Base-by-base conservation (phyloP, 2,113 vertebrate species). In the Copsychus sechellarum region DNA sequence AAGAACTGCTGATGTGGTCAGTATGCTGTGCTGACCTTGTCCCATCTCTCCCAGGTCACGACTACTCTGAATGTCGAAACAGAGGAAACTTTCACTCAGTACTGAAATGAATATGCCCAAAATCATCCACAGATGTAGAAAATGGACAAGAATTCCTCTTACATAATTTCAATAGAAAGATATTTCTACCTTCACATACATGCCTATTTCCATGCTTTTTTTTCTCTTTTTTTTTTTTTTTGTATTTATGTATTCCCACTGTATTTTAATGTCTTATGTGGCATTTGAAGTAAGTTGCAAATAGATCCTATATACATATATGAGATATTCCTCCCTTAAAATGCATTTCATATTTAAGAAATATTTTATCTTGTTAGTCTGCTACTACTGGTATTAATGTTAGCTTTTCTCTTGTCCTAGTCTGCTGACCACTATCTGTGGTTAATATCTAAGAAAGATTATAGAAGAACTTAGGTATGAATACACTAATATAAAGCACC, bases 11-110 rank as follows among this genome's bases (percentile, higher is more conserved):
- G n/a, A 14, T 12, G 3, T 17, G 7, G 16, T 43, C 53, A 38
- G 21, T 8, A 4, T 34, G 7, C 53, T 48, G n/a, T 38, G n/a
- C 7, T 2, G 0, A 19, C 2, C 29, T 42, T 57, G 33, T 47
- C 29, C 26, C 23, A n/a, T 21, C 21, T 3, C 14, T 85, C 31
- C 13, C 13, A 36, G 31, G 6, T 69, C 28, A 25, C 0, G 0
- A 33, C 6, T 45, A 25, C 16, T 40, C 33, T 29, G 9, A 73
- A 29, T 43, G 20, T 40, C 2, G 2, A 74, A 95, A 31, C 5
- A 42, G 31, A 85, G 11, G 20, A 50, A 86, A 6, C 1, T 79
- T 70, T 54, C 28, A 45, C 25, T 82, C 8, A 24, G 10, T 50
- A 54, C 43, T 34, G 8, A 73, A 45, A 72, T 40, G 0, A 73